Evolutionary conservation across 2,797 vertebrate genomes (phyloP).

Genomic region (Syngnathus acus): DNA sequence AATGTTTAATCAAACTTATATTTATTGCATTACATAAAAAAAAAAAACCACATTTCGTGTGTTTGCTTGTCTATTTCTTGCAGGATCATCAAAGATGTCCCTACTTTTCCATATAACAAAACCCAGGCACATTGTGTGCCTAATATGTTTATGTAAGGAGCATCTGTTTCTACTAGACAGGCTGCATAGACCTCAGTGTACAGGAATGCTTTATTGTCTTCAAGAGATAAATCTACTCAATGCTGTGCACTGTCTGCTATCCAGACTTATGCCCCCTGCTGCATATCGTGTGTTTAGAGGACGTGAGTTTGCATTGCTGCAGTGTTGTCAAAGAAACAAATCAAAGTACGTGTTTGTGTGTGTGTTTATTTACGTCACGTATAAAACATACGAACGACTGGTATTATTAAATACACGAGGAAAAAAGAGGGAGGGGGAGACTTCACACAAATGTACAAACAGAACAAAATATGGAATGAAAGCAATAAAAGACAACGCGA

Average conservation of each 20-base stretch:
- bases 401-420: too few relatives aligned
- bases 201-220: conserved; percentile 54
- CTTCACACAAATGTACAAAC: too few relatives aligned
- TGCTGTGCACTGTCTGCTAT: conserved; percentile 15
- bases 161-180: conserved; percentile 57
- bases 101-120: conserved; percentile 17
- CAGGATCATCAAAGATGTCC: conserved; percentile 15
- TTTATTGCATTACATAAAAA: background rate
- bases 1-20: background rate
- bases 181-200: conserved; percentile 47
- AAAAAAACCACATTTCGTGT: background rate
- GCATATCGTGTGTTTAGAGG: conserved; percentile 45
- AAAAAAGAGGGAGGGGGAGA: too few relatives aligned
- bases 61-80: background rate
- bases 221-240: conserved; percentile 33
- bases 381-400: too few relatives aligned
- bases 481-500: too few relatives aligned
- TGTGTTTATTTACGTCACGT: too few relatives aligned
- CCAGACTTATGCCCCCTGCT: conserved; percentile 24
- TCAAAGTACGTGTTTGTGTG: too few relatives aligned
- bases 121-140: conserved; percentile 18
- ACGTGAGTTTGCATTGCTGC: conserved; percentile 36
- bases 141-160: conserved; percentile 26
- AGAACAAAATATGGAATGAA: too few relatives aligned
- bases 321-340: background rate